These are phyloP conservation scores for Sialia sialis DNA, from an alignment of 2,113 vertebrate species.

Conservation along the genomic window DNA sequence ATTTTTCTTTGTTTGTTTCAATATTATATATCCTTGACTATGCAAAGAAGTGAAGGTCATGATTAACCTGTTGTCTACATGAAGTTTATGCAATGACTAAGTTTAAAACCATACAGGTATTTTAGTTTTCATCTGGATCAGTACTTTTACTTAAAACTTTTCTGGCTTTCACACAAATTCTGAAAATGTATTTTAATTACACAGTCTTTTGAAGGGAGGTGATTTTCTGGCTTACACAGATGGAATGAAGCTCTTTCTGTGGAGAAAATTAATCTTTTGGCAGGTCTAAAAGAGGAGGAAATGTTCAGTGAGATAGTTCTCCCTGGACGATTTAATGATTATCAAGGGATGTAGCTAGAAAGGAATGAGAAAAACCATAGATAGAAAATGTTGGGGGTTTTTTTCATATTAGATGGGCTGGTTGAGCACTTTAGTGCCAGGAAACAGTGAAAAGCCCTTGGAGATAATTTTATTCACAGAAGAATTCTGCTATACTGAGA, in stretches of 20 bases:
- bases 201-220: background rate
- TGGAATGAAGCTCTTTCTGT: background rate
- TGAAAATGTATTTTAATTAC: background rate
- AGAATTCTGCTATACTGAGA: background rate
- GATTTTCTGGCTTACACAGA: background rate
- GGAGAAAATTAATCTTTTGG: slow-evolving; percentile 7
- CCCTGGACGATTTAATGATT: background rate
- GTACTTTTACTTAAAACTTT: background rate
- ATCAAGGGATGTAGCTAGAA: background rate
- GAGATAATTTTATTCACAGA: background rate
- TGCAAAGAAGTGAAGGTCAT: background rate
- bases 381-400: background rate
- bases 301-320: background rate
- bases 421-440: background rate
- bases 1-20: background rate
- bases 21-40: background rate
- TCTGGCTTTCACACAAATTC: background rate
- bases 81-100: background rate
- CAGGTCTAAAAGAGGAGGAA: background rate
- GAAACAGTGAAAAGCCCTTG: background rate
- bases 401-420: background rate
- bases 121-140: background rate
- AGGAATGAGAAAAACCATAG: background rate
- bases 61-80: background rate
- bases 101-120: background rate